phyloP scores from a whole-genome alignment of 2,797 vertebrate species.

The Danio aesculapii region DNA sequence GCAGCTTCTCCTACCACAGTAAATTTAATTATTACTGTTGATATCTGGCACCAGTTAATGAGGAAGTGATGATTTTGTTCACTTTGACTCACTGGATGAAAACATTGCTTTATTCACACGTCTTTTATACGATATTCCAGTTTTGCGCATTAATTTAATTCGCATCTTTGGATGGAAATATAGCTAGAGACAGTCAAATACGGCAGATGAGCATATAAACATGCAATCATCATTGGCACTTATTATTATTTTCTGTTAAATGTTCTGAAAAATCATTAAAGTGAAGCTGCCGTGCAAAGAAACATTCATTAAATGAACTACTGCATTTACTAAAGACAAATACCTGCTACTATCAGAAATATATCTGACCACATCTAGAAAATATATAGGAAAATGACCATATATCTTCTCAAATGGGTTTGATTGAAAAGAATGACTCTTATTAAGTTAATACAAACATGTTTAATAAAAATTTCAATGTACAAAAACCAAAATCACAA shows the following conservation, averaged over 20 bases:
- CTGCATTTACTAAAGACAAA: neutral
- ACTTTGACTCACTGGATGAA: too few species aligned
- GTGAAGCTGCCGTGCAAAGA: neutral
- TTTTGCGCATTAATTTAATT: too few species aligned
- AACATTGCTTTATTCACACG: too few species aligned
- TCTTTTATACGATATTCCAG: too few species aligned
- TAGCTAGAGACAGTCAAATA: neutral
- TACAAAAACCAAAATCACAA: conserved; percentile 16
- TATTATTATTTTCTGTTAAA: neutral
- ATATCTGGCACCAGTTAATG: too few species aligned
- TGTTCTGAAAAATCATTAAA: neutral
- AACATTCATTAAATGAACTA: neutral
- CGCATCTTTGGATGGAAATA: too few species aligned
- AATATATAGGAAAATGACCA: too few species aligned
- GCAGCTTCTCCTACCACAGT: too few species aligned
- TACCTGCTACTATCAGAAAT: neutral
- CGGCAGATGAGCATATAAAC: neutral
- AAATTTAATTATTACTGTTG: too few species aligned
- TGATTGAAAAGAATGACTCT: neutral
- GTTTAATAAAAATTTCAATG: conserved; percentile 13
- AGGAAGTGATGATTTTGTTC: too few species aligned
- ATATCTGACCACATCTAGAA: too few species aligned
- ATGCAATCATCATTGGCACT: neutral
- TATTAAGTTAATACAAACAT: neutral
- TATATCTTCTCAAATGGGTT: neutral